Conservation (phyloP, 2,113 vertebrate species). For the Geothlypis trichas region DNA sequence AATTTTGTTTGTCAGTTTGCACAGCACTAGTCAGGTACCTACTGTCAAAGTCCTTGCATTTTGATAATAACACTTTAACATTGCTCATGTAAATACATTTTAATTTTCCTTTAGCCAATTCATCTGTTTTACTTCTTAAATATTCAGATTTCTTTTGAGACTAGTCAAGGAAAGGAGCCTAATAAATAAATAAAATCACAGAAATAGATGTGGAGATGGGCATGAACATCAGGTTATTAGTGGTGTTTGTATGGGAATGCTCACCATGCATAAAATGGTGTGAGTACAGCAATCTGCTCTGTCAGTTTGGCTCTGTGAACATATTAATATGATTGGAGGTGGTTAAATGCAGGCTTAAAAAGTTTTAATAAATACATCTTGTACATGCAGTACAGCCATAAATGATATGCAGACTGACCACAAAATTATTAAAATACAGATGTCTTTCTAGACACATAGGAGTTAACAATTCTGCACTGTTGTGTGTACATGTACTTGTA, state of each 20-base stretch:
- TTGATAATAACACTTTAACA: neutral
- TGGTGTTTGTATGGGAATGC: neutral
- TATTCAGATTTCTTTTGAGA: neutral
- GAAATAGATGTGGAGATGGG: neutral
- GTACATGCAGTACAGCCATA: neutral
- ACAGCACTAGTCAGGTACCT: neutral
- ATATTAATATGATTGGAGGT: neutral
- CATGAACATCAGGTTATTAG: neutral
- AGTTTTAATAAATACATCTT: neutral
- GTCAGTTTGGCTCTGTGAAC: neutral
- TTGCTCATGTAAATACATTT: neutral
- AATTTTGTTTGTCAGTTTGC: neutral
- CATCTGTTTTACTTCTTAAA: neutral
- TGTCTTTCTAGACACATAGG: neutral
- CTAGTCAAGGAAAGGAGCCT: neutral
- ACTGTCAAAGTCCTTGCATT: neutral
- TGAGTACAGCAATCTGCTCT: neutral
- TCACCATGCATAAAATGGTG: neutral
- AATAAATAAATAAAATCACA: neutral
- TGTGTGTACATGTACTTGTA: accelerated
- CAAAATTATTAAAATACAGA: neutral
- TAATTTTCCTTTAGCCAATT: neutral
- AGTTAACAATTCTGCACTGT: neutral
- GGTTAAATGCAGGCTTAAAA: neutral
- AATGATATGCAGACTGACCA: neutral